Conservation (phyloP, 2,888 invertebrate genomes). For the Sacculina carcini region DNA sequence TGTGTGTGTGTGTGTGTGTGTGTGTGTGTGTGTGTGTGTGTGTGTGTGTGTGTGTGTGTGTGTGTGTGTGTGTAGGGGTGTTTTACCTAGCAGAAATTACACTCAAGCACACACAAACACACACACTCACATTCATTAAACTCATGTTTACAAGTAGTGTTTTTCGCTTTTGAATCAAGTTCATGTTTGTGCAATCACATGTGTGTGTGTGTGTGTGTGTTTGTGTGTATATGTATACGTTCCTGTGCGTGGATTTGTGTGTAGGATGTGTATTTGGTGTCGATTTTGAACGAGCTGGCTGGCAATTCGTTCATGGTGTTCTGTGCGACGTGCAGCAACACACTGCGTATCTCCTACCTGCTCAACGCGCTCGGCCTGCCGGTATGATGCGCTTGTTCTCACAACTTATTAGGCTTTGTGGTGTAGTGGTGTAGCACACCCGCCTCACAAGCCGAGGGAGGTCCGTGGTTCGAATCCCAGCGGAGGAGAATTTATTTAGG, state of each 20-base stretch:
- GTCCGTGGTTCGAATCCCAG: too few species aligned
- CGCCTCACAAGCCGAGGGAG: too few species aligned
- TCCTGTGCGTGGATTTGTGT: slow-evolving; percentile 17
- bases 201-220: too few species aligned
- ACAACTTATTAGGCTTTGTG: too few species aligned
- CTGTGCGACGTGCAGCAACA: slow-evolving; percentile 78
- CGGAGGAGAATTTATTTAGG: too few species aligned
- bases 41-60: not conserved
- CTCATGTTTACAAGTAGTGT: not conserved
- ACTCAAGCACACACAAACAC: not conserved
- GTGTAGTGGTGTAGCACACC: too few species aligned
- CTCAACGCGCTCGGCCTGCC: slow-evolving; percentile 38
- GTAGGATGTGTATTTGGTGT: slow-evolving; percentile 82
- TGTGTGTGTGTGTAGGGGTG: too few species aligned
- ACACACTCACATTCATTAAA: not conserved
- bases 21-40: not conserved
- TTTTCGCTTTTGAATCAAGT: too few species aligned
- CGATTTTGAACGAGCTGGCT: slow-evolving; percentile 74
- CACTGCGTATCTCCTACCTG: slow-evolving; percentile 62
- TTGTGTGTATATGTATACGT: too few species aligned
- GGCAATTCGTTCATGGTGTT: slow-evolving; percentile 95
- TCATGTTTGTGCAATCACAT: not conserved
- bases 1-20: not conserved
- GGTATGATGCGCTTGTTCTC: not conserved
- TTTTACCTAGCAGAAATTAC: too few species aligned